Evolutionary conservation across 1,140 invertebrate species (phyloP).

Genomic region (Trichoplusia ni): DNA sequence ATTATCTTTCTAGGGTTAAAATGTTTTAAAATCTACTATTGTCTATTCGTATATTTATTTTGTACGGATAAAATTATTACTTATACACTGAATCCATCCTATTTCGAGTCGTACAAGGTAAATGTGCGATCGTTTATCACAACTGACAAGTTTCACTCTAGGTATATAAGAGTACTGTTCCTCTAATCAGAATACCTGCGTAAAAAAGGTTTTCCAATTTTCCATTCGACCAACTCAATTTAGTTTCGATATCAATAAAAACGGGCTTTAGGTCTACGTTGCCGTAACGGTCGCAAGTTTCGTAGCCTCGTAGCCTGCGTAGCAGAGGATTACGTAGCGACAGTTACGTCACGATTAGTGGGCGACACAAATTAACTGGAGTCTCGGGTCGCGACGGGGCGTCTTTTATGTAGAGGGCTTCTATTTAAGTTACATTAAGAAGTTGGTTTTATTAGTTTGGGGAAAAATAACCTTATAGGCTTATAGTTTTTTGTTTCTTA

Average conservation of each 20-base stretch:
- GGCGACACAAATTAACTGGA: background rate
- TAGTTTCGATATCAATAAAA: background rate
- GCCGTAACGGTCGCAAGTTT: background rate
- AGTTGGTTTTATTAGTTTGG: background rate
- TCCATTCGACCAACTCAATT: slow-evolving; percentile 14
- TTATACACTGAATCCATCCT: background rate
- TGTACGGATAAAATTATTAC: background rate
- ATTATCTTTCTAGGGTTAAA: too few species aligned
- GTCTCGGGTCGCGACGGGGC: background rate
- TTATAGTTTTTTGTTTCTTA: too few species aligned
- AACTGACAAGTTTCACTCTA: too few species aligned
- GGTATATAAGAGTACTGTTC: too few species aligned
- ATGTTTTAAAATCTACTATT: background rate
- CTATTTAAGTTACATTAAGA: background rate
- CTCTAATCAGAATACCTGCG: background rate
- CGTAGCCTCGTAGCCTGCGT: slow-evolving; percentile 3
- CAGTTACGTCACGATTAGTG: slow-evolving; percentile 3
- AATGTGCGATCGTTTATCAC: too few species aligned
- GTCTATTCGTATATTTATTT: background rate
- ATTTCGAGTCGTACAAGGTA: too few species aligned
- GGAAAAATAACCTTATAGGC: too few species aligned
- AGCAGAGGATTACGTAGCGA: background rate
- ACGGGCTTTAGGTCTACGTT: background rate
- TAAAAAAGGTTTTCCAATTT: slow-evolving; percentile 12
- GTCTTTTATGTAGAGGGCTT: background rate